phyloP scores from a whole-genome alignment of 37 sponge, comb jelly and placozoan genomes.

The Tethya wilhelma region DNA sequence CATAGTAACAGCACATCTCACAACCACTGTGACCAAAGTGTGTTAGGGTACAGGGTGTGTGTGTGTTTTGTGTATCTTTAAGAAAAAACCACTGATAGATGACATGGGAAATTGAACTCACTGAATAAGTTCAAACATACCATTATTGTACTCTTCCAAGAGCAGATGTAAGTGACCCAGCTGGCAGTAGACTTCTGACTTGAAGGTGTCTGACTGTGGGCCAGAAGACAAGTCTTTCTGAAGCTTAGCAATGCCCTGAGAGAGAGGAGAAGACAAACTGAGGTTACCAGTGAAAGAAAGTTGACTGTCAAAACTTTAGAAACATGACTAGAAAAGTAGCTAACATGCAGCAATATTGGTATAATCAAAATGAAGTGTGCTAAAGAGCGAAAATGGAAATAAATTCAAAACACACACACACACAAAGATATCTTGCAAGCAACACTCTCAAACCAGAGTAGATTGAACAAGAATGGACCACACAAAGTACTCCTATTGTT shows the following conservation, averaged over 20 bases:
- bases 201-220: not conserved
- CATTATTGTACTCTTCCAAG: constrained; percentile 79
- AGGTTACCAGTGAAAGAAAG: no score
- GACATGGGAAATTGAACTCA: no score
- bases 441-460: no score
- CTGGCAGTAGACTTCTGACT: constrained; percentile 32
- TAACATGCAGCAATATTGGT: not conserved
- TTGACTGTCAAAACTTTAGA: no score
- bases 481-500: not conserved
- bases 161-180: constrained; percentile 87
- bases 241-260: constrained; percentile 46
- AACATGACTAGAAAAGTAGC: not conserved
- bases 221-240: not conserved
- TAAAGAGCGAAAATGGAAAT: not conserved
- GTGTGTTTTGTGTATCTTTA: no score
- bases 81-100: no score
- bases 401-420: not conserved
- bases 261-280: no score
- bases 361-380: not conserved
- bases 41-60: no score
- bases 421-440: no score
- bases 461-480: no score
- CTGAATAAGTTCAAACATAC: constrained; percentile 28
- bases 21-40: no score
- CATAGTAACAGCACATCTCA: no score